phyloP scores from a whole-genome alignment of 1,140 invertebrate genomes.

The Adelges cooleyi region DNA sequence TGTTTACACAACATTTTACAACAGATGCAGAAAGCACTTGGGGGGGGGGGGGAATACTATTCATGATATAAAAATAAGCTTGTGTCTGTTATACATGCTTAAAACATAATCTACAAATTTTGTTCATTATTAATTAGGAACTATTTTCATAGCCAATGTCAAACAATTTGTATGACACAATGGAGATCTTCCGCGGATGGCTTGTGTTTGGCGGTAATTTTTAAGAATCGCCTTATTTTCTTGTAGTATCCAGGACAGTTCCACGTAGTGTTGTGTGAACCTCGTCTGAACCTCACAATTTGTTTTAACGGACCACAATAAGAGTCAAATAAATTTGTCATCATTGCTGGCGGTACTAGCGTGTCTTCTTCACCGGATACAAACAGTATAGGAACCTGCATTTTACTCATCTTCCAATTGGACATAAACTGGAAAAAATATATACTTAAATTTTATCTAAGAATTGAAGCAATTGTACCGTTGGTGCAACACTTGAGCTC shows the following conservation, averaged over 20 bases:
- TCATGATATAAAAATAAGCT: too few relatives aligned
- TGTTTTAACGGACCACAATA: conserved; percentile 60
- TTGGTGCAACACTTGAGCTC: too few relatives aligned
- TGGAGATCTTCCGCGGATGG: conserved; percentile 27
- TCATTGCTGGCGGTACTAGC: conserved; percentile 77
- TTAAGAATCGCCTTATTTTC: conserved; percentile 32
- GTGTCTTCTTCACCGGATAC: conserved; percentile 70
- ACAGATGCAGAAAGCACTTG: too few relatives aligned
- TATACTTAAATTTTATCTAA: too few relatives aligned
- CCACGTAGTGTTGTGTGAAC: conserved; percentile 86
- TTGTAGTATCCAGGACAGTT: conserved; percentile 36
- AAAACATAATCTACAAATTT: neutral
- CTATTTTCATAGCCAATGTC: neutral
- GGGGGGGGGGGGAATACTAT: too few relatives aligned
- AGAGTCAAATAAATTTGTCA: conserved; percentile 57
- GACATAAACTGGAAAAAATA: conserved; percentile 62
- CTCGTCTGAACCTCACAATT: conserved; percentile 55
- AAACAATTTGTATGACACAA: conserved; percentile 25
- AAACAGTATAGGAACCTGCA: conserved; percentile 60
- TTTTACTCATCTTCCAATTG: conserved; percentile 51
- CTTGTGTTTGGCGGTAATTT: conserved; percentile 19
- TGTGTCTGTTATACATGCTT: too few relatives aligned
- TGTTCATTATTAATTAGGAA: conserved; percentile 15
- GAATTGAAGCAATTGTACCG: too few relatives aligned
- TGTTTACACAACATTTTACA: too few relatives aligned